Base-by-base conservation (phyloP, 2,797 vertebrate genomes). In the Sparus aurata region DNA sequence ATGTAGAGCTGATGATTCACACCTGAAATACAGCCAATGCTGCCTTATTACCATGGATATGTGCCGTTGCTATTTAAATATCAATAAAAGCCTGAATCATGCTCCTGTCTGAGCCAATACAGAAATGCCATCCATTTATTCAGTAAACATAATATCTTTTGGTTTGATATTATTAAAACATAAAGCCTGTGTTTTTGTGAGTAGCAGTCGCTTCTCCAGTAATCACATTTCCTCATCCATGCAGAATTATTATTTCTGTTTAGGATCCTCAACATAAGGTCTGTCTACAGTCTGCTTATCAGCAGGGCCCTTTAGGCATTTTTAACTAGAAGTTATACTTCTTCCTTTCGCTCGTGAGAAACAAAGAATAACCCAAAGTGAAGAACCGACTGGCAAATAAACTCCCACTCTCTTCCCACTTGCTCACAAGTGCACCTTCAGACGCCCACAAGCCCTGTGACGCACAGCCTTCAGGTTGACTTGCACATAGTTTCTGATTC, bases 341-440 rank as follows among this genome's bases (percentile, higher is more conserved):
- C 22, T 38, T n/a, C 41, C 22, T 67, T 70, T 57, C 20, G 1
- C n/a, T 67, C 63, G 57, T 66, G 74, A 83, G 59, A 73, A 77
- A 59, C 47, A 81, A 27, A 74, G 20, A 73, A 71, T 38, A 46
- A 79, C 27, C 54, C 59, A 69, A 59, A 85, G 43, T 3, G 58
- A 68, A 80, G 25, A 52, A 58, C 50, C 43, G 74, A 54, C 16
- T 55, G 55, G 38, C 27, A 64, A 50, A 69, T 53, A 23, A 20
- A 43, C 78, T 77, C 86, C 86, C 73, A 89, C 88, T 18, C 64
- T 71, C 72, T 0, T 59, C 83, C 77, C 79, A 83, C 79, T 78
- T 1, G 11, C 69, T 68, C 53, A 62, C 61, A 62, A 70, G 69
- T 57, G 74, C 75, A 82, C 67, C 80, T 87, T 62, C 47, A 68